phyloP scores from a whole-genome alignment of 2,888 invertebrate species.

The Hemicrepidius hirtus region DNA sequence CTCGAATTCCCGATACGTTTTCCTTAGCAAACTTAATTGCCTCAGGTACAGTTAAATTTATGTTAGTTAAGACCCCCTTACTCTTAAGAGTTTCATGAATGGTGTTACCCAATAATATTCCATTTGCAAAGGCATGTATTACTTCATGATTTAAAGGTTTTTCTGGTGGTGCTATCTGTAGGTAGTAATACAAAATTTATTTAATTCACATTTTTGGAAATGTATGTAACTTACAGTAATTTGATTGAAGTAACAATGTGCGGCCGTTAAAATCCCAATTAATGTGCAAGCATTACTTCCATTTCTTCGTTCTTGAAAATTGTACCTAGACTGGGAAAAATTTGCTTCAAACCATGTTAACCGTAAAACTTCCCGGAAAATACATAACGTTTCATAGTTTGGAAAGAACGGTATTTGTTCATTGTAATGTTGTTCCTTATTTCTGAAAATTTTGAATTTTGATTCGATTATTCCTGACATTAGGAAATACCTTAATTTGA shows the following conservation, averaged over 20 bases:
- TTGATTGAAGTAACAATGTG: conserved; percentile 68
- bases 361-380: conserved; percentile 63
- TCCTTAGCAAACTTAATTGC: conserved; percentile 71
- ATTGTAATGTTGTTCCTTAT: conserved; percentile 12
- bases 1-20: conserved; percentile 65
- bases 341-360: conserved; percentile 75
- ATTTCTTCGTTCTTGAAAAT: conserved; percentile 69
- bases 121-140: conserved; percentile 73
- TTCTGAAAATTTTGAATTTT: conserved; percentile 39
- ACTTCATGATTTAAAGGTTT: conserved; percentile 59
- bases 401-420: conserved; percentile 67
- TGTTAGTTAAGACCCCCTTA: conserved; percentile 69
- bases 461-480: conserved; percentile 43
- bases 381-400: conserved; percentile 64
- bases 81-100: conserved; percentile 73
- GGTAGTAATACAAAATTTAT: not conserved
- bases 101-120: conserved; percentile 77
- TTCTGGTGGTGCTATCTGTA: conserved; percentile 51
- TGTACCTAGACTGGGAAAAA: conserved; percentile 78
- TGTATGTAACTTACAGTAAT: conserved; percentile 65
- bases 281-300: conserved; percentile 79
- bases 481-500: not conserved
- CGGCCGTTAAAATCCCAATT: conserved; percentile 76
- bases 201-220: conserved; percentile 14
- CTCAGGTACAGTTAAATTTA: conserved; percentile 75